Evolutionary conservation across 2,888 invertebrate genomes (phyloP).

Genomic region (Chaetogeoica ovagalla): DNA sequence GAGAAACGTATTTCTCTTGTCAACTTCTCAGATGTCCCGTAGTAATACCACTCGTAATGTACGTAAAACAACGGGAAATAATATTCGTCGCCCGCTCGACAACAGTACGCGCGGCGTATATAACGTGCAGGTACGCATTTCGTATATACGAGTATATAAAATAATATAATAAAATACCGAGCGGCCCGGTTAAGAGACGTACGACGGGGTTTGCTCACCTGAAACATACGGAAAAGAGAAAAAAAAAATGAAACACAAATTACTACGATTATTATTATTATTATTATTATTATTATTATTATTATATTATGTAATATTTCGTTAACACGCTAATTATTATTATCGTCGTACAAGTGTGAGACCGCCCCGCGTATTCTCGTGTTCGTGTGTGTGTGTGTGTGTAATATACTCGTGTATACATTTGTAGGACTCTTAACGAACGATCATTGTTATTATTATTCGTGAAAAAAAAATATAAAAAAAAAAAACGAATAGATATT

Average conservation of each 20-base stretch:
- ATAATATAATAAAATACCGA: conserved; percentile 25
- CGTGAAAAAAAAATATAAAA: conserved; percentile 20
- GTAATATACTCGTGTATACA: no score
- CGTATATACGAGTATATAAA: not conserved
- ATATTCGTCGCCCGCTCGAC: no score
- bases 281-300: conserved; percentile 2
- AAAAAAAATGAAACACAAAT: not conserved
- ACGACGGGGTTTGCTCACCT: conserved; percentile 35
- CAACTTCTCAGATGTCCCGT: no score
- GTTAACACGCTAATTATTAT: conserved; percentile 19
- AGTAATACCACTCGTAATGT: no score
- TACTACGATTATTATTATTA: conserved; percentile 3
- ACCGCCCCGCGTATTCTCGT: not conserved
- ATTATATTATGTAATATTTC: conserved; percentile 11
- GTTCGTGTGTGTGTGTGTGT: no score
- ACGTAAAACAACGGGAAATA: no score
- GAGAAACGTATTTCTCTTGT: no score
- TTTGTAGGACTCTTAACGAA: conserved; percentile 34
- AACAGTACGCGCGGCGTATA: no score
- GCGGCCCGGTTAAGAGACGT: no score
- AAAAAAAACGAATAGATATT: not conserved
- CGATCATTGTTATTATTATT: conserved; percentile 44
- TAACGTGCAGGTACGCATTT: no score
- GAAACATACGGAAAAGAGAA: conserved; percentile 19
- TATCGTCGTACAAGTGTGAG: not conserved